Conservation (phyloP, 2,113 vertebrate species). For the Odontophorus gujanensis region DNA sequence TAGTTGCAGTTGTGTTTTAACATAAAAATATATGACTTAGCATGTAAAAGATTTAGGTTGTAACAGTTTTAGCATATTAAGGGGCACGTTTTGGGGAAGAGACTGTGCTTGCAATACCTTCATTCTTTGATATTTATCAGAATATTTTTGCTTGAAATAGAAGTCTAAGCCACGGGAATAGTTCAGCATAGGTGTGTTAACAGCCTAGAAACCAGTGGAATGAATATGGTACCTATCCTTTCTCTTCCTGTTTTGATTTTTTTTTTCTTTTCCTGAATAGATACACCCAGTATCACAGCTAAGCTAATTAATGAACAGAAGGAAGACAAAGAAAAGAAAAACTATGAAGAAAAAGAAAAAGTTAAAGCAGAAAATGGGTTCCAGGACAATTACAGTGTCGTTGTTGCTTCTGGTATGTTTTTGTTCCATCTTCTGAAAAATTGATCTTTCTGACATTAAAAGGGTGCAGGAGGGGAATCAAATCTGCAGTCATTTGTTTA, state of each 20-base stretch:
- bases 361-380: conserved; percentile 97
- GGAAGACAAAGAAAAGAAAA: conserved; percentile 99
- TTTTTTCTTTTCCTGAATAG: conserved; percentile 66
- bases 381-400: conserved; percentile 98
- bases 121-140: neutral
- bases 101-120: neutral
- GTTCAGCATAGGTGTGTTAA: neutral
- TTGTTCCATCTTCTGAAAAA: neutral
- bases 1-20: neutral
- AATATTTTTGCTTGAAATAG: neutral
- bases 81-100: neutral
- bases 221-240: too few relatives aligned
- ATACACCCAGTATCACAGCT: conserved; percentile 98
- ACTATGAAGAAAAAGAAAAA: conserved; percentile 99
- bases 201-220: neutral
- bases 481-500: neutral
- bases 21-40: neutral
- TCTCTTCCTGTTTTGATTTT: neutral
- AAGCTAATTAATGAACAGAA: conserved; percentile 98
- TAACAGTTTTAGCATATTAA: neutral
- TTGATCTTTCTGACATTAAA: neutral
- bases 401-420: conserved; percentile 94
- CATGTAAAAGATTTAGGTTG: neutral
- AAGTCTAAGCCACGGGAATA: neutral
- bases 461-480: neutral